Conservation (phyloP, 2,113 vertebrate genomes). For the Columbina picui region DNA sequence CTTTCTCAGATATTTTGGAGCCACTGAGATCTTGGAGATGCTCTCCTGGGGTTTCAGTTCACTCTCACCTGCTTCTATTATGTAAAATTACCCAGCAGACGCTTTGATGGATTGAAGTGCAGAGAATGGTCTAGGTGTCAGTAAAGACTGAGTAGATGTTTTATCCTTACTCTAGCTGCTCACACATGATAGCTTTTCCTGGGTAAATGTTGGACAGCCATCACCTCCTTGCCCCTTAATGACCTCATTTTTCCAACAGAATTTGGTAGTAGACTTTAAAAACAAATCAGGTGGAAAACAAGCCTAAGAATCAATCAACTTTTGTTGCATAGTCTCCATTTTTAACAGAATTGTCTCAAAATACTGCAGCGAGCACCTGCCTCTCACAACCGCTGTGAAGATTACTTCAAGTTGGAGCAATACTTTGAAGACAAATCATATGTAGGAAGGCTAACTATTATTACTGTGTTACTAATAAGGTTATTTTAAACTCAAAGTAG, state of each 20-base stretch:
- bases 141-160: neutral
- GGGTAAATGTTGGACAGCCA: neutral
- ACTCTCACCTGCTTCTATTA: neutral
- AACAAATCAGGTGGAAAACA: neutral
- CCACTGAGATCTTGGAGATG: neutral
- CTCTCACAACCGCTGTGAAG: neutral
- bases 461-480: conserved; percentile 32
- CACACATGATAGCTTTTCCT: neutral
- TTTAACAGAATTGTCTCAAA: neutral
- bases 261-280: neutral
- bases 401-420: neutral
- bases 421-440: neutral
- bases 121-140: neutral
- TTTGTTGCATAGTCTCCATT: neutral
- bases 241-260: neutral
- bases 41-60: neutral
- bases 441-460: conserved; percentile 38
- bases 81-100: neutral
- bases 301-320: neutral
- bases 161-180: neutral
- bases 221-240: neutral
- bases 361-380: neutral
- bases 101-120: neutral
- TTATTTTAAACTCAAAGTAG: conserved; percentile 58
- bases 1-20: neutral